Evolutionary conservation across 92 coral and sea anemone genomes (phyloP).

Genomic region (Bergia sp.): DNA sequence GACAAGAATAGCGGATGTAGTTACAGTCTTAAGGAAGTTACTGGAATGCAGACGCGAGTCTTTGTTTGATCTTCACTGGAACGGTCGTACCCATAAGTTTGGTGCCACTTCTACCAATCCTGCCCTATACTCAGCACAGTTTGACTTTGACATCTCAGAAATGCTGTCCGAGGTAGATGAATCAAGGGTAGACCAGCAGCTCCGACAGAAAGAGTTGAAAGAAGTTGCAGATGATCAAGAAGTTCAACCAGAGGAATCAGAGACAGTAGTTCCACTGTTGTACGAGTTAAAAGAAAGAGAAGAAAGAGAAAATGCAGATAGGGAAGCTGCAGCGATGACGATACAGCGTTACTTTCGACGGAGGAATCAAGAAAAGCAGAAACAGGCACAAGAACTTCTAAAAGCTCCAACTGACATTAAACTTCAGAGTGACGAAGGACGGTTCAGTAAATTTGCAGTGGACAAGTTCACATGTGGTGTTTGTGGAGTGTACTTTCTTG

Average conservation of each 20-base stretch:
- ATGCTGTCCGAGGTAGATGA: neutral
- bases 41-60: conserved; percentile 62
- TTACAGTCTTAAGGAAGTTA: conserved; percentile 53
- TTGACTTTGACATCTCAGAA: conserved; percentile 44
- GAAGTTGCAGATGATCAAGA: conserved; percentile 17
- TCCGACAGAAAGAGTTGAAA: neutral
- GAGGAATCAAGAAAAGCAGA: neutral
- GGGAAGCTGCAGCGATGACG: conserved; percentile 33
- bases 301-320: conserved; percentile 40
- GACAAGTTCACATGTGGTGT: conserved; percentile 79
- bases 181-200: neutral
- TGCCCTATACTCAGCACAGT: conserved; percentile 16
- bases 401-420: conserved; percentile 5
- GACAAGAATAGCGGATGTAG: conserved; percentile 58
- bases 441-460: conserved; percentile 63
- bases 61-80: conserved; percentile 74
- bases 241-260: conserved; percentile 33
- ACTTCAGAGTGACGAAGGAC: conserved; percentile 31
- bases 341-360: conserved; percentile 41
- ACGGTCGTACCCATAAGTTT: conserved; percentile 16
- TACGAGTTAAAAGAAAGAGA: neutral
- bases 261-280: neutral
- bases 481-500: conserved; percentile 63
- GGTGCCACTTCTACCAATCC: conserved; percentile 48
- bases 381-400: neutral